phyloP scores from a whole-genome alignment of 2,888 invertebrate species.

The Mamestra brassicae region DNA sequence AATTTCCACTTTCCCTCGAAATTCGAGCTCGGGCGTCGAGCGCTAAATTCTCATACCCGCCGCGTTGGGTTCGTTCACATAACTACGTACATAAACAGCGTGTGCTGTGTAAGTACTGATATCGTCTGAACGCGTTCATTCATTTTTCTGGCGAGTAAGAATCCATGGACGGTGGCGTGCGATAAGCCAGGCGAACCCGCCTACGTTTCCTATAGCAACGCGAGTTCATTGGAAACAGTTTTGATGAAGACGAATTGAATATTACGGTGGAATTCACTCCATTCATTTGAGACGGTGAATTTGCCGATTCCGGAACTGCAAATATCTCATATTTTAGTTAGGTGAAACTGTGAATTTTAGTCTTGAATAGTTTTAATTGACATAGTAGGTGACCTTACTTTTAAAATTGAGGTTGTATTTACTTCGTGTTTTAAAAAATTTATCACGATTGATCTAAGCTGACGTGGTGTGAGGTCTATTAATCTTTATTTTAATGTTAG shows the following conservation, averaged over 20 bases:
- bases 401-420: neutral
- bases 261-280: constrained; percentile 42
- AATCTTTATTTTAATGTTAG: constrained; percentile 16
- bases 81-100: constrained; percentile 56
- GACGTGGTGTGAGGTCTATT: constrained; percentile 2
- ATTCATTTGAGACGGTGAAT: constrained; percentile 44
- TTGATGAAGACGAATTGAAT: constrained; percentile 66
- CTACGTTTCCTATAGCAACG: constrained; percentile 54
- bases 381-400: constrained; percentile 1
- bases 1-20: constrained; percentile 49
- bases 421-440: constrained; percentile 22
- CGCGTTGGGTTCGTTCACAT: constrained; percentile 55
- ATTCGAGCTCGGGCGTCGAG: constrained; percentile 39
- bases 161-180: constrained; percentile 56
- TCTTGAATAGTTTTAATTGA: constrained; percentile 4
- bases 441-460: neutral
- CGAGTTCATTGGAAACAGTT: constrained; percentile 61
- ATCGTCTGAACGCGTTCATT: constrained; percentile 67
- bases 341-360: constrained; percentile 5
- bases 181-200: constrained; percentile 64
- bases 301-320: constrained; percentile 9
- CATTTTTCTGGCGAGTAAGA: constrained; percentile 66
- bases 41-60: constrained; percentile 62
- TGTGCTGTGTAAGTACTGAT: constrained; percentile 61
- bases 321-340: constrained; percentile 33